Percentiles rank a stretch among this genome's conserved stretches.
phyloP scores from a whole-genome alignment of 2,888 invertebrate genomes.

The Chymomyza amoena region DNA sequence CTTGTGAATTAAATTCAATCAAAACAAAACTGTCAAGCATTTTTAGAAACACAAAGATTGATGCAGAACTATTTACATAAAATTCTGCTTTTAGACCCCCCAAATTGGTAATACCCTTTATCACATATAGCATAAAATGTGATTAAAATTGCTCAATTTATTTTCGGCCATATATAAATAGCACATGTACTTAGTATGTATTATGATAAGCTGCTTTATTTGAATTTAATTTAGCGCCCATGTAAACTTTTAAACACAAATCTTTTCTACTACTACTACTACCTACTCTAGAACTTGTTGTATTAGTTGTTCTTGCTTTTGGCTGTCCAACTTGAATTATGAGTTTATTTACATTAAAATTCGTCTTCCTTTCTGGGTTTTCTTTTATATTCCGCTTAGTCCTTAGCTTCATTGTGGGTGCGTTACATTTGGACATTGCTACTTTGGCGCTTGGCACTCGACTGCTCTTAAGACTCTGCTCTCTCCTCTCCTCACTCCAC shows the following conservation, averaged over 20 bases:
- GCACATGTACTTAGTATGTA: conserved; percentile 28
- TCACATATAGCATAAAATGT: too few relatives aligned
- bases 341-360: conserved; percentile 57
- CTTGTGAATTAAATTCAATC: too few relatives aligned
- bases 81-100: too few relatives aligned
- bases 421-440: neutral
- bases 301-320: conserved; percentile 9
- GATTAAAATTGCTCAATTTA: neutral
- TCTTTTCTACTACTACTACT: too few relatives aligned
- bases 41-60: too few relatives aligned
- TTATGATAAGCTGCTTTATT: conserved; percentile 29
- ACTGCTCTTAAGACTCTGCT: neutral
- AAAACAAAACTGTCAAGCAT: too few relatives aligned
- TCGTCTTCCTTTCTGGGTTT: conserved; percentile 4
- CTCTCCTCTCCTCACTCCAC: too few relatives aligned
- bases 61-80: too few relatives aligned
- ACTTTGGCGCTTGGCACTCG: neutral
- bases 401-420: neutral
- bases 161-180: conserved; percentile 34
- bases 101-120: too few relatives aligned
- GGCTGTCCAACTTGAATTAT: conserved; percentile 46
- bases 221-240: conserved; percentile 54
- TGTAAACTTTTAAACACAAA: conserved; percentile 48
- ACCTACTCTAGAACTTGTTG: neutral
- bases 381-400: conserved; percentile 3